Percentiles rank a stretch among this genome's conserved stretches.
These are phyloP conservation scores for Mechanitis messenoides DNA, from an alignment of 2,888 invertebrate genomes.

Conservation along the genomic window DNA sequence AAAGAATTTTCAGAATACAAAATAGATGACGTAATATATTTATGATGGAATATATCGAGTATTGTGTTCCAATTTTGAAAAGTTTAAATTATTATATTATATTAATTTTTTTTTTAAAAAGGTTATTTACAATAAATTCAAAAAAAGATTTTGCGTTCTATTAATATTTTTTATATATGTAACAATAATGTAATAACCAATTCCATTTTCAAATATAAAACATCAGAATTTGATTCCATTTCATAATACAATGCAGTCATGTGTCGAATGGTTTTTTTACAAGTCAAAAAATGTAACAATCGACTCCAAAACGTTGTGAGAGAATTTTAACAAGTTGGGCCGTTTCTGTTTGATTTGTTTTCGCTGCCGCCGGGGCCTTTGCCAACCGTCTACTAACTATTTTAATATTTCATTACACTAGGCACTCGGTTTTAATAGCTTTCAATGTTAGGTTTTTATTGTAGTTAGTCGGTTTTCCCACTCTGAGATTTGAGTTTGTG, in stretches of 20 bases:
- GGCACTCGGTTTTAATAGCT: constrained; percentile 51
- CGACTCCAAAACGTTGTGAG: constrained; percentile 33
- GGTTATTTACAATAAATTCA: too few relatives aligned
- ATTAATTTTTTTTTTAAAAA: too few relatives aligned
- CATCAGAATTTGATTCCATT: constrained; percentile 9
- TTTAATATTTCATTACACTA: constrained; percentile 56
- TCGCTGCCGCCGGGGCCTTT: constrained; percentile 31
- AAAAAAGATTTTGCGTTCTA: too few relatives aligned
- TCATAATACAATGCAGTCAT: constrained; percentile 21
- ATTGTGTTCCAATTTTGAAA: too few relatives aligned
- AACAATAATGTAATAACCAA: too few relatives aligned
- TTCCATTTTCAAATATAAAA: neutral
- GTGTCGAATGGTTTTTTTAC: constrained; percentile 24
- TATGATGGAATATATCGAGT: too few relatives aligned
- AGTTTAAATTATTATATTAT: too few relatives aligned
- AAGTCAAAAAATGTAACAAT: constrained; percentile 30
- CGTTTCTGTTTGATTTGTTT: constrained; percentile 49
- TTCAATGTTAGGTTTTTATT: constrained; percentile 48
- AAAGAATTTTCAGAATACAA: too few relatives aligned
- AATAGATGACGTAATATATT: too few relatives aligned
- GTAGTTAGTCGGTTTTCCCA: constrained; percentile 39
- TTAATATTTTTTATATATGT: too few relatives aligned
- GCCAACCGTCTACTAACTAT: constrained; percentile 39
- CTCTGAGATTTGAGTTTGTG: constrained; percentile 37
- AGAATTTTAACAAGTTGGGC: constrained; percentile 43